Evolutionary conservation across 1,140 invertebrate genomes (phyloP), one percentile per base, ranked within the genome.

Genomic region (Bombus waltoni): DNA sequence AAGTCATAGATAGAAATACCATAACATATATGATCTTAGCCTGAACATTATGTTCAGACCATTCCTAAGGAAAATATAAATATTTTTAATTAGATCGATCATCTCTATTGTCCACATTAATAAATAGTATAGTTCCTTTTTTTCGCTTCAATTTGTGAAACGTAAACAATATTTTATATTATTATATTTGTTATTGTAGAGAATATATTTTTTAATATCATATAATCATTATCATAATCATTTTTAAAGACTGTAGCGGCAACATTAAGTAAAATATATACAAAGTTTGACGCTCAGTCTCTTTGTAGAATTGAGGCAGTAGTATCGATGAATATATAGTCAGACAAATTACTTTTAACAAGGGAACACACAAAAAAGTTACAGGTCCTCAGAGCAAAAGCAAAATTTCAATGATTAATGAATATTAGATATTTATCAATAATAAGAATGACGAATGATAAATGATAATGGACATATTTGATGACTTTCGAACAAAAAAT

Each of bases 21-120:
- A 83, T 70, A 65, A 68, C 73, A 84, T 70, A 87, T 10, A 38
- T 32, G 18, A 28, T 47, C 32, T 68, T 89, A 78, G 66, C 85
- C 44, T 76, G 87, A 44, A 74, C 59, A 3, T 86, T 81, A 28
- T 65, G 83, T 38, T 71, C 35, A 70, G 88, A 85, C 84, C 91
- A 91, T 74, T 92, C 90, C 92, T 93, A 71, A 22, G 87, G 89
- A 59, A 22, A 38, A 68, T 38, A 35, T 22, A 35, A 68, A 68
- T 25, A 35, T 38, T 22, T 38, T 25, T 18, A 35, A 68, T 68
- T 38, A 68, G 18, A 35, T 25, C 8, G 1, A 22, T 11, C 9
- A 68, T 38, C 18, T 38, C 9, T 22, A 8, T n/a, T 22, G 2
- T 22, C 8, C 10, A 25, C 18, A 10, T 68, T 68, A 1, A 18